A percentile compares a stretch with the other conserved stretches of the same genome.
phyloP scores from a whole-genome alignment of 2,113 vertebrate species.

The Hoplias malabaricus region DNA sequence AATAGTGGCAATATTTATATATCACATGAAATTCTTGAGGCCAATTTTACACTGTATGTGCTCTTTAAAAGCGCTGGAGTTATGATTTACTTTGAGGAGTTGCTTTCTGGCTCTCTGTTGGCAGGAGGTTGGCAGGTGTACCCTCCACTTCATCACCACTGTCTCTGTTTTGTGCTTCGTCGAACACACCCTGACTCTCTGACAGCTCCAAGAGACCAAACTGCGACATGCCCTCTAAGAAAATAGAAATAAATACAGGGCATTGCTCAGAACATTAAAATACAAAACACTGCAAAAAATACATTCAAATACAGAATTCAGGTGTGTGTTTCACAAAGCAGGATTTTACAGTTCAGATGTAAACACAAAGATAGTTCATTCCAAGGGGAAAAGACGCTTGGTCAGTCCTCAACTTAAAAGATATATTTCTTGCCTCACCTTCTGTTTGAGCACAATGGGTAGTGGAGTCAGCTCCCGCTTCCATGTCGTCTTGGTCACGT shows the following conservation, averaged over 20 bases:
- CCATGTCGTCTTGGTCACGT: slow-evolving; percentile 57
- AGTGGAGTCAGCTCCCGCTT: slow-evolving; percentile 70
- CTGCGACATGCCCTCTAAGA: slow-evolving; percentile 77
- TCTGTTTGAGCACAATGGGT: slow-evolving; percentile 66
- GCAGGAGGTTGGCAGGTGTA: slow-evolving; percentile 12
- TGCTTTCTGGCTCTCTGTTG: slow-evolving; percentile 43
- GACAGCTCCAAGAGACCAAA: slow-evolving; percentile 87
- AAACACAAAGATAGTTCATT: too few species aligned
- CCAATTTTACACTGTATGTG: too few species aligned
- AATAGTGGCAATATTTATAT: too few species aligned
- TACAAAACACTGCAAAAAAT: not conserved
- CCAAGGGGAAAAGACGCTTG: too few species aligned
- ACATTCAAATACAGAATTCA: not conserved
- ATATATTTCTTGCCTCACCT: slow-evolving; percentile 46
- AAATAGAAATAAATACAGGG: slow-evolving; percentile 1
- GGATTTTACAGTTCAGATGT: too few species aligned
- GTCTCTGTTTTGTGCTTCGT: slow-evolving; percentile 49
- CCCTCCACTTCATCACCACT: slow-evolving; percentile 8
- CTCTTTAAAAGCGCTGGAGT: not conserved
- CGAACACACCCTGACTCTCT: slow-evolving; percentile 84
- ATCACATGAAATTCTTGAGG: too few species aligned
- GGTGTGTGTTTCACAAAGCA: too few species aligned
- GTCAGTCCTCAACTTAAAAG: too few species aligned
- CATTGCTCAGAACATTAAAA: not conserved
- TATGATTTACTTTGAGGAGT: slow-evolving; percentile 42